Evolutionary conservation across 92 coral and sea anemone genomes (phyloP).

Genomic region (Zoanthus solanderi): DNA sequence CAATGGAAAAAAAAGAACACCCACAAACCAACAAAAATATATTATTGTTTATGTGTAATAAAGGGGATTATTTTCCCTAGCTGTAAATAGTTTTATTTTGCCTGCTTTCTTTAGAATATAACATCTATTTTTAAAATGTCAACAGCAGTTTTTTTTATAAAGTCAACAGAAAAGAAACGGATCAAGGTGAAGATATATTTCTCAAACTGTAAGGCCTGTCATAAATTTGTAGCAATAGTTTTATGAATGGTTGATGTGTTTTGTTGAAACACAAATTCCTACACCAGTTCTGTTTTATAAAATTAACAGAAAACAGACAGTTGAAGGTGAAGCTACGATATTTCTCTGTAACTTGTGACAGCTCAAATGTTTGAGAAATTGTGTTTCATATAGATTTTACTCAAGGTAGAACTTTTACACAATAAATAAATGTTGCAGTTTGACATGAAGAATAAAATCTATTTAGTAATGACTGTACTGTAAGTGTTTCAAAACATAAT

Average conservation of each 20-base stretch:
- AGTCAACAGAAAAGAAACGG: neutral
- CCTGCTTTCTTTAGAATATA: slow-evolving; percentile 10
- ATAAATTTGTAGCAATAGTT: neutral
- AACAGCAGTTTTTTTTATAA: neutral
- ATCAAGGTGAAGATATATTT: neutral
- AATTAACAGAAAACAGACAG: slow-evolving; percentile 3
- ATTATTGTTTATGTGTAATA: slow-evolving; percentile 12
- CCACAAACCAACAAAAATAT: slow-evolving; percentile 13
- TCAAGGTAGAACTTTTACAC: neutral
- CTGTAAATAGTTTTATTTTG: slow-evolving; percentile 22
- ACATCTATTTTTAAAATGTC: neutral
- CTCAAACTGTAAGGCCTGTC: neutral
- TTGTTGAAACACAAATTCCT: slow-evolving; percentile 1
- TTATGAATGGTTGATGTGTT: neutral
- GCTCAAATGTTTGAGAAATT: neutral
- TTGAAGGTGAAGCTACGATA: slow-evolving; percentile 14
- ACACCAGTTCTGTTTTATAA: slow-evolving; percentile 10
- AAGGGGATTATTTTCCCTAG: slow-evolving; percentile 19
- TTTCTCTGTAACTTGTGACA: neutral
- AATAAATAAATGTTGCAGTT: slow-evolving; percentile 1
- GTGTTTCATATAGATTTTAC: neutral
- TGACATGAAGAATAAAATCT: neutral
- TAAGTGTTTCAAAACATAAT: neutral
- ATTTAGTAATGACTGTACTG: neutral
- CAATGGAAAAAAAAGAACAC: slow-evolving; percentile 13